A percentile compares a stretch with the other conserved stretches of the same genome.
Conservation (phyloP, 2,888 invertebrate species). For the Icerya purchasi region DNA sequence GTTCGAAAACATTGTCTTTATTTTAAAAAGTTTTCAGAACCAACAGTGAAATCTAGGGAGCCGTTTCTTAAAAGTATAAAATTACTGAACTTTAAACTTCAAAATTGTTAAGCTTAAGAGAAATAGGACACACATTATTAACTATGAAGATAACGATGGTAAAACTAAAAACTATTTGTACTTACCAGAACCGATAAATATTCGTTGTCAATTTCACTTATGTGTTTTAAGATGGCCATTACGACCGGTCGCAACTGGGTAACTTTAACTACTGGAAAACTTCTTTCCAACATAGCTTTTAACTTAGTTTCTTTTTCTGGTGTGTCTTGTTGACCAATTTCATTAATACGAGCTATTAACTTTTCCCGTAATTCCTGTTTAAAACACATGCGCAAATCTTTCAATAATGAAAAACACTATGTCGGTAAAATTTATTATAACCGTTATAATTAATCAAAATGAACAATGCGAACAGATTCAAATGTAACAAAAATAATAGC, state of each 20-base stretch:
- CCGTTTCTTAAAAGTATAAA: too few species aligned
- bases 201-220: conserved; percentile 80
- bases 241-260: conserved; percentile 80
- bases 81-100: too few species aligned
- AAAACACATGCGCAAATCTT: conserved; percentile 16
- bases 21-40: too few species aligned
- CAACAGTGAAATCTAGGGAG: too few species aligned
- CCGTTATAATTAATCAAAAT: background rate
- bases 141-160: too few species aligned
- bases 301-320: conserved; percentile 59
- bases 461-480: background rate
- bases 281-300: conserved; percentile 71
- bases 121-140: too few species aligned
- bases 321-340: conserved; percentile 50
- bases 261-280: conserved; percentile 81
- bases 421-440: background rate
- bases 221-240: conserved; percentile 81
- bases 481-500: background rate
- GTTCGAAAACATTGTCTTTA: too few species aligned
- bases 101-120: too few species aligned
- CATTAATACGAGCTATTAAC: conserved; percentile 59
- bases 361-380: conserved; percentile 44
- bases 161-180: too few species aligned
- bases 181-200: conserved; percentile 55
- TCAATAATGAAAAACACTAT: background rate